A percentile compares a stretch with the other conserved stretches of the same genome.
These are phyloP conservation scores for Cydia strobilella DNA, from an alignment of 1,140 invertebrate genomes.

Conservation along the genomic window DNA sequence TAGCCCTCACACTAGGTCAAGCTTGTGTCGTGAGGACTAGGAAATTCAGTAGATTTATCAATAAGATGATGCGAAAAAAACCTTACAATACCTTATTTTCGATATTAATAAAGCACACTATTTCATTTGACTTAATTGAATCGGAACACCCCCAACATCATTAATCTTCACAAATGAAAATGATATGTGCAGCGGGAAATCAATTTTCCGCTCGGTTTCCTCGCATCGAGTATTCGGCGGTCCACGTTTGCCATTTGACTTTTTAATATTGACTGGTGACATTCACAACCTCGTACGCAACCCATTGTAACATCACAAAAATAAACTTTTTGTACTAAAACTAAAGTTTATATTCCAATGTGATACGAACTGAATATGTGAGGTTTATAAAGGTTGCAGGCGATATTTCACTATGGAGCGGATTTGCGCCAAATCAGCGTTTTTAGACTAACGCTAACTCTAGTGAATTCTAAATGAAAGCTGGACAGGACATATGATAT, in stretches of 20 bases:
- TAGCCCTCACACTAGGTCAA: no score
- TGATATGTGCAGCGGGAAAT: constrained; percentile 52
- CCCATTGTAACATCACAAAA: not conserved
- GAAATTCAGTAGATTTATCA: no score
- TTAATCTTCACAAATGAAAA: constrained; percentile 55
- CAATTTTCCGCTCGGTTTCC: constrained; percentile 50
- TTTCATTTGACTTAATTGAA: not conserved
- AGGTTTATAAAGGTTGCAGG: not conserved
- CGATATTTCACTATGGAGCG: constrained; percentile 38
- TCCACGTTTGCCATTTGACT: constrained; percentile 45
- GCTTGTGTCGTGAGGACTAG: no score
- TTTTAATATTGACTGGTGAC: constrained; percentile 38
- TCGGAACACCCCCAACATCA: constrained; percentile 35
- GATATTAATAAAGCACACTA: not conserved
- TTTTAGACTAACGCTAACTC: constrained; percentile 28
- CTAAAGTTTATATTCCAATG: not conserved
- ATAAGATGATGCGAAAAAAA: no score
- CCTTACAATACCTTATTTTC: not conserved
- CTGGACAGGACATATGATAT: not conserved
- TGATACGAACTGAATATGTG: not conserved
- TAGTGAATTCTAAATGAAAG: constrained; percentile 21
- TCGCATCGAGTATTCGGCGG: constrained; percentile 42
- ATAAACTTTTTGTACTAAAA: not conserved
- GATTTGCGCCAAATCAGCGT: constrained; percentile 10
- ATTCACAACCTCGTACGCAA: not conserved